A percentile compares a stretch with the other conserved stretches of the same genome.
phyloP scores from a whole-genome alignment of 2,113 vertebrate species.

The Chaenocephalus aceratus region DNA sequence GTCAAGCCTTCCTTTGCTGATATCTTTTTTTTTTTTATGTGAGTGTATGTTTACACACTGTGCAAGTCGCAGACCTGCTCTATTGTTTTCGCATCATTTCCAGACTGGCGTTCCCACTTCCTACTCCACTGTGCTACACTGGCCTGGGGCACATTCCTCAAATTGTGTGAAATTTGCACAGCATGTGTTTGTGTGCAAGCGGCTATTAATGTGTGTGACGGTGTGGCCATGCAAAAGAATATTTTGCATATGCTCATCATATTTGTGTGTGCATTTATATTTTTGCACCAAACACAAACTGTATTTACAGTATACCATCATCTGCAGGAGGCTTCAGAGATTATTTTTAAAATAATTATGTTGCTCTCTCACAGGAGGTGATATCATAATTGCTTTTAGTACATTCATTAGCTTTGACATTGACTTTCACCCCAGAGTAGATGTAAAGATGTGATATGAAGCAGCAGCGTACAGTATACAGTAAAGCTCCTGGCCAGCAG shows the following conservation, averaged over 20 bases:
- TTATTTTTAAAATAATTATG: constrained; percentile 18
- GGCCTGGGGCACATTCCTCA: constrained; percentile 71
- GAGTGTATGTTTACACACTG: constrained; percentile 52
- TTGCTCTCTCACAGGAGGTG: constrained; percentile 1
- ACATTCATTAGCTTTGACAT: constrained; percentile 54
- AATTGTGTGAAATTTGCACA: constrained; percentile 51
- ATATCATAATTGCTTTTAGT: constrained; percentile 33
- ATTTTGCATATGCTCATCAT: background rate
- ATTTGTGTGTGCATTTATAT: background rate
- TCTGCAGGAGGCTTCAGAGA: constrained; percentile 17
- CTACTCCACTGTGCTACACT: constrained; percentile 58
- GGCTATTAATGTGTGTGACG: constrained; percentile 13
- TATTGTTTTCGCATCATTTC: constrained; percentile 79
- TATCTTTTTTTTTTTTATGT: constrained; percentile 59
- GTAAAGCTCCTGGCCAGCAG: constrained; percentile 39
- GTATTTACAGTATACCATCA: background rate
- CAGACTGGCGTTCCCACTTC: constrained; percentile 74
- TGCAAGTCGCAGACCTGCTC: constrained; percentile 55
- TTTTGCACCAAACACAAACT: background rate
- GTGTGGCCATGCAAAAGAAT: constrained; percentile 9
- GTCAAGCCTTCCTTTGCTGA: constrained; percentile 55
- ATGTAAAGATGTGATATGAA: constrained; percentile 45
- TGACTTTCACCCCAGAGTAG: constrained; percentile 30
- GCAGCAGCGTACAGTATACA: constrained; percentile 13
- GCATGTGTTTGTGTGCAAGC: constrained; percentile 22